Conservation (phyloP, 2,888 invertebrate genomes). For the Amiota communis region DNA sequence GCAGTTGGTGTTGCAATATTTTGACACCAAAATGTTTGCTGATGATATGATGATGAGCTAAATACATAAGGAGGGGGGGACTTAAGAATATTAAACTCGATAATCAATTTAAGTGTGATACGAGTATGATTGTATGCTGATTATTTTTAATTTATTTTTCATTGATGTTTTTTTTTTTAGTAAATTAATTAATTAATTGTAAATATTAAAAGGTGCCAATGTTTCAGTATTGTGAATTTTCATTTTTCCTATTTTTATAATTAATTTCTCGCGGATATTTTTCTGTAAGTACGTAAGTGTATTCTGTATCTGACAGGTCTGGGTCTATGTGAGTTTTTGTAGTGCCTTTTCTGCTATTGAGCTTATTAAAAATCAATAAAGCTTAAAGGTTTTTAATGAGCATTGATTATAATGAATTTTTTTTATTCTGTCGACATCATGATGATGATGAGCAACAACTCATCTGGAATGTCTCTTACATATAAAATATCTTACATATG, state of each 20-base stretch:
- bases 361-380: slow-evolving; percentile 53
- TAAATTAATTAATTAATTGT: slow-evolving; percentile 23
- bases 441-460: slow-evolving; percentile 10
- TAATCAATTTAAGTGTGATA: no score
- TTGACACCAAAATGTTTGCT: slow-evolving; percentile 8
- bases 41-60: not conserved
- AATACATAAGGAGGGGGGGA: no score
- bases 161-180: not conserved
- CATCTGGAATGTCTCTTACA: slow-evolving; percentile 11
- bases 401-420: slow-evolving; percentile 10
- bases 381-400: slow-evolving; percentile 48
- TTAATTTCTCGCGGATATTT: slow-evolving; percentile 1
- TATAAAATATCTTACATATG: no score
- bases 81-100: no score
- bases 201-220: not conserved
- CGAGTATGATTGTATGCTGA: not conserved
- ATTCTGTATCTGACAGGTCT: slow-evolving; percentile 1
- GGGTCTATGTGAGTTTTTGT: not conserved
- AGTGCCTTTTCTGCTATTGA: slow-evolving; percentile 11
- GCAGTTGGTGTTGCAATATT: not conserved
- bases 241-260: slow-evolving; percentile 6
- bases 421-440: not conserved
- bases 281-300: not conserved
- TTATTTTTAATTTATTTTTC: not conserved
- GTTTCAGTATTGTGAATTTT: not conserved